Conservation (phyloP, 2,113 vertebrate species). For the Rhineura floridana region DNA sequence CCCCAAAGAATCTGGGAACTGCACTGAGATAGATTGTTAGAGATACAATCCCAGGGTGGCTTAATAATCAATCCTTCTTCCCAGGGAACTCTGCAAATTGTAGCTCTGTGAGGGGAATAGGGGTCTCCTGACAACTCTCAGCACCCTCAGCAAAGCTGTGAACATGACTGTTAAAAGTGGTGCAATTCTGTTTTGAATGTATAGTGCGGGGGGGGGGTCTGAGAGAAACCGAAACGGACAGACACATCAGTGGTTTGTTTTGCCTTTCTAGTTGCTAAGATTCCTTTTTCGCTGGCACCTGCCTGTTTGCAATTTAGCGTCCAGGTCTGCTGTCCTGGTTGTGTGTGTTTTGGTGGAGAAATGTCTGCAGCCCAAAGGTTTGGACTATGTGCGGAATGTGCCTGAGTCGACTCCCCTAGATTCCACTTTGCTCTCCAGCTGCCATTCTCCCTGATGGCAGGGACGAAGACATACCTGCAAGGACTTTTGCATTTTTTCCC, state of each 20-base stretch:
- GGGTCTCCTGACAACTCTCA: no score
- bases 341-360: neutral
- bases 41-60: no score
- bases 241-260: neutral
- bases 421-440: neutral
- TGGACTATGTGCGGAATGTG: constrained; percentile 2
- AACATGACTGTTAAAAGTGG: no score
- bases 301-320: neutral
- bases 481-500: neutral
- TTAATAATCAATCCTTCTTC: no score
- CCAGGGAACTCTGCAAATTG: no score
- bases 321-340: neutral
- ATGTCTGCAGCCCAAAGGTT: neutral
- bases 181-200: no score
- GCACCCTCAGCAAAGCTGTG: no score
- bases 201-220: no score
- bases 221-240: no score
- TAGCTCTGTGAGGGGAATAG: no score
- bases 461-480: neutral
- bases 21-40: no score
- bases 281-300: neutral
- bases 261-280: neutral
- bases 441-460: neutral
- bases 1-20: no score
- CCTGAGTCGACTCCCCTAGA: neutral